Conservation (phyloP, 2,797 vertebrate genomes). For the Halcyon smyrnensis region DNA sequence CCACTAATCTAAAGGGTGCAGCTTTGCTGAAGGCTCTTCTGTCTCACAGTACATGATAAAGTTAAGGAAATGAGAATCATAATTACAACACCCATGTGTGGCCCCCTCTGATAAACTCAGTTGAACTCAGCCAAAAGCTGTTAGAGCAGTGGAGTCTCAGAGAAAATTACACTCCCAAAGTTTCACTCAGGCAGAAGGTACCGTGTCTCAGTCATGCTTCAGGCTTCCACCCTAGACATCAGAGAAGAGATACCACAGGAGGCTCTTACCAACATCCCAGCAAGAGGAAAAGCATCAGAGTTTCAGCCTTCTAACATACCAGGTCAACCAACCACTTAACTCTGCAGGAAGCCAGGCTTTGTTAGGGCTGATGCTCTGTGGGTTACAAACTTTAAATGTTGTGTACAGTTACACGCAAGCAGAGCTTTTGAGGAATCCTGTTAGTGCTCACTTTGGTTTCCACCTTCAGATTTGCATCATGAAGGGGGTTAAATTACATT, state of each 20-base stretch:
- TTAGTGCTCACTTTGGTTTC: not conserved
- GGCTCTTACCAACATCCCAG: constrained; percentile 49
- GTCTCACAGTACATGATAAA: constrained; percentile 4
- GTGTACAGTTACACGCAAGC: constrained; percentile 26
- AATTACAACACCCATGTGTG: constrained; percentile 46
- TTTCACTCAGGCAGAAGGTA: constrained; percentile 20
- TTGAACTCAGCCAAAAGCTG: constrained; percentile 48
- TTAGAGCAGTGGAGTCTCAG: not conserved
- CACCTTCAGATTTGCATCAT: not conserved
- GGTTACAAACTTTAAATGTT: constrained; percentile 54
- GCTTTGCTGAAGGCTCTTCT: constrained; percentile 2
- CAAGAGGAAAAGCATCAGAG: constrained; percentile 60
- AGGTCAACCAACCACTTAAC: constrained; percentile 67
- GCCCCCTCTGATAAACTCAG: constrained; percentile 50
- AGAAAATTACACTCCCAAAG: constrained; percentile 28
- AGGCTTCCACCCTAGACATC: constrained; percentile 56
- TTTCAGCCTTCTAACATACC: constrained; percentile 41
- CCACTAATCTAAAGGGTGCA: constrained; percentile 58
- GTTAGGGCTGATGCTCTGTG: constrained; percentile 45
- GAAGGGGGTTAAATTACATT: constrained; percentile 26
- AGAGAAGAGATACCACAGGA: constrained; percentile 55
- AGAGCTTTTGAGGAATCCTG: constrained; percentile 44
- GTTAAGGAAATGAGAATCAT: not conserved
- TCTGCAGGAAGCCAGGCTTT: constrained; percentile 55
- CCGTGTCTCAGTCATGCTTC: constrained; percentile 22